Evolutionary conservation across 2,113 vertebrate genomes (phyloP).

Genomic region (Bungarus multicinctus): DNA sequence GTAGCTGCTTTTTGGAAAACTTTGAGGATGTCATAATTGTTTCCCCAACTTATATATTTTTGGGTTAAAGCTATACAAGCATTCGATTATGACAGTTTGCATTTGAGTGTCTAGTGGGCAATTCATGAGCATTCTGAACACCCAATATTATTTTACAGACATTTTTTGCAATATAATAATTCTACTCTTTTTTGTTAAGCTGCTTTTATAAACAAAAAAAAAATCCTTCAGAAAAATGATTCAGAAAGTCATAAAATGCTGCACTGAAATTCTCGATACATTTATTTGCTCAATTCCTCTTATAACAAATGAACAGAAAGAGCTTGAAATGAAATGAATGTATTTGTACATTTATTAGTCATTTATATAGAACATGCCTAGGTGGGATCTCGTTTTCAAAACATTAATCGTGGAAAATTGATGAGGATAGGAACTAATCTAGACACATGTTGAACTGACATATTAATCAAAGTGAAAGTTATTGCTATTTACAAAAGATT

Average conservation of each 20-base stretch:
- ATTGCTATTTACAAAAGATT: background rate
- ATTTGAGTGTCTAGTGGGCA: conserved; percentile 36
- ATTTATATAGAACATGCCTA: background rate
- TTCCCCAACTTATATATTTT: conserved; percentile 28
- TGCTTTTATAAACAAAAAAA: background rate
- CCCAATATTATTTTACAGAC: conserved; percentile 30
- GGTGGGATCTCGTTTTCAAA: background rate
- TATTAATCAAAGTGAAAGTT: background rate
- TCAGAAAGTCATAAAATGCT: background rate
- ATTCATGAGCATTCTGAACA: conserved; percentile 17
- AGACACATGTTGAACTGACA: background rate
- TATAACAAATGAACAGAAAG: background rate
- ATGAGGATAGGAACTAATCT: background rate
- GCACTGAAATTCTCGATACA: background rate
- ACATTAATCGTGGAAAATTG: background rate
- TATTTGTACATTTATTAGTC: background rate
- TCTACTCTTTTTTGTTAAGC: background rate
- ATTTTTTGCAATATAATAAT: conserved; percentile 11
- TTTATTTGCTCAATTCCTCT: background rate
- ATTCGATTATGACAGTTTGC: conserved; percentile 28
- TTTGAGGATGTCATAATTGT: conserved; percentile 9
- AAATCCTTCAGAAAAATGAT: background rate
- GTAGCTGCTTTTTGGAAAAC: conserved; percentile 9
- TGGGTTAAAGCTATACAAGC: conserved; percentile 42
- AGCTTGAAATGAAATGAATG: background rate